Conservation (phyloP, 2,888 invertebrate species). For the Tetragnatha montana region DNA sequence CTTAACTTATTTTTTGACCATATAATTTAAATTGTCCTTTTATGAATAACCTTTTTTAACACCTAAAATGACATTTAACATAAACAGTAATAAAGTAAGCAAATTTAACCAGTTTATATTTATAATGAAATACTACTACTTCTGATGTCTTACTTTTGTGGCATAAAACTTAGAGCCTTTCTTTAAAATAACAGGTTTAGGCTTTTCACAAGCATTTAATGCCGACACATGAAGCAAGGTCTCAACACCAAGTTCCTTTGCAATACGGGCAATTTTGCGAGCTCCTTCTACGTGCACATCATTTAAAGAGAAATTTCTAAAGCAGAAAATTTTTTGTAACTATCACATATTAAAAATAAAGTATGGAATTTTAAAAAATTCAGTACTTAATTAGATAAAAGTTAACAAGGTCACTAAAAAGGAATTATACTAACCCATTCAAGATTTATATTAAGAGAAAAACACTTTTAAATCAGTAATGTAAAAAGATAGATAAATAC, state of each 20-base stretch:
- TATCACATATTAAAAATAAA: too few relatives aligned
- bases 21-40: background rate
- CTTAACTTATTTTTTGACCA: background rate
- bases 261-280: conserved; percentile 85
- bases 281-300: conserved; percentile 93
- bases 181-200: conserved; percentile 81
- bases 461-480: too few relatives aligned
- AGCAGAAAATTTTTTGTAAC: conserved; percentile 41
- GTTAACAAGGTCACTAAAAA: too few relatives aligned
- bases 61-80: background rate
- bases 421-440: too few relatives aligned
- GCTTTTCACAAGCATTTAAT: conserved; percentile 86
- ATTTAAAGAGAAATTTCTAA: conserved; percentile 85
- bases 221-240: conserved; percentile 94
- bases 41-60: background rate
- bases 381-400: too few relatives aligned
- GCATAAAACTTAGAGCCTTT: conserved; percentile 87
- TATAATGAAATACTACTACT: background rate
- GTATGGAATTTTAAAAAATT: too few relatives aligned
- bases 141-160: conserved; percentile 79
- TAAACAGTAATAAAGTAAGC: background rate
- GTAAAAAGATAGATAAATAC: too few relatives aligned
- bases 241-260: conserved; percentile 88
- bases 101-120: background rate
- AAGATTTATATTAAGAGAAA: too few relatives aligned